Percentiles rank a stretch among this genome's conserved stretches.
These are phyloP conservation scores for Rotaria sp. DNA, from an alignment of 2,888 invertebrate genomes.

Conservation along the genomic window DNA sequence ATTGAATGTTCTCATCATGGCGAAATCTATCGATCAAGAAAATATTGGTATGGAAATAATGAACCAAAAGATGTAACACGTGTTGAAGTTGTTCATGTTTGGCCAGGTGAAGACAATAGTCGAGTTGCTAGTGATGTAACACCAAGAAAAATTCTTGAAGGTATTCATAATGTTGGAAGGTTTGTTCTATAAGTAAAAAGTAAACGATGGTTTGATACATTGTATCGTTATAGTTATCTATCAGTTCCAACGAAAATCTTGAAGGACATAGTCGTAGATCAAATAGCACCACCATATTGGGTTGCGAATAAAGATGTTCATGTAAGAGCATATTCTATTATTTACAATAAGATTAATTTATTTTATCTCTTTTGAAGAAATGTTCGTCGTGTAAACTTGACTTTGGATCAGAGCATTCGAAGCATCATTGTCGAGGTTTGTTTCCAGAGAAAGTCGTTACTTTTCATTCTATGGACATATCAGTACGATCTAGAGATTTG, in stretches of 20 bases:
- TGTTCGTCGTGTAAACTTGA: constrained; percentile 19
- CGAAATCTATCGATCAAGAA: constrained; percentile 67
- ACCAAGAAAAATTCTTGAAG: constrained; percentile 54
- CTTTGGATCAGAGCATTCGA: constrained; percentile 51
- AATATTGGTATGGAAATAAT: constrained; percentile 74
- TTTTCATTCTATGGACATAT: too few relatives aligned
- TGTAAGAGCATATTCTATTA: constrained; percentile 51
- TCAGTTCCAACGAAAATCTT: constrained; percentile 59
- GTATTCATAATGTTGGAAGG: constrained; percentile 64
- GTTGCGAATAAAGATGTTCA: constrained; percentile 68
- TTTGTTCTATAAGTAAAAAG: constrained; percentile 36
- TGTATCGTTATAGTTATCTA: neutral
- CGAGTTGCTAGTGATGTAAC: neutral
- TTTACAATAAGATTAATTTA: neutral
- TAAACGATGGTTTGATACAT: neutral
- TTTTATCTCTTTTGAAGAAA: neutral
- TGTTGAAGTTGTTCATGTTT: constrained; percentile 41
- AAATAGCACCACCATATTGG: constrained; percentile 73
- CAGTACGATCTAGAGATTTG: too few relatives aligned
- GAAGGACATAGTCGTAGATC: constrained; percentile 69
- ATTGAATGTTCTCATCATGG: constrained; percentile 71
- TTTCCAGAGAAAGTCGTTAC: constrained; percentile 13
- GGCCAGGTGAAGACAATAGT: constrained; percentile 41
- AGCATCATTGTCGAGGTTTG: constrained; percentile 53
- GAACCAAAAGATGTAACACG: constrained; percentile 65